phyloP scores from a whole-genome alignment of 2,797 vertebrate genomes.

The Artibeus lituratus region DNA sequence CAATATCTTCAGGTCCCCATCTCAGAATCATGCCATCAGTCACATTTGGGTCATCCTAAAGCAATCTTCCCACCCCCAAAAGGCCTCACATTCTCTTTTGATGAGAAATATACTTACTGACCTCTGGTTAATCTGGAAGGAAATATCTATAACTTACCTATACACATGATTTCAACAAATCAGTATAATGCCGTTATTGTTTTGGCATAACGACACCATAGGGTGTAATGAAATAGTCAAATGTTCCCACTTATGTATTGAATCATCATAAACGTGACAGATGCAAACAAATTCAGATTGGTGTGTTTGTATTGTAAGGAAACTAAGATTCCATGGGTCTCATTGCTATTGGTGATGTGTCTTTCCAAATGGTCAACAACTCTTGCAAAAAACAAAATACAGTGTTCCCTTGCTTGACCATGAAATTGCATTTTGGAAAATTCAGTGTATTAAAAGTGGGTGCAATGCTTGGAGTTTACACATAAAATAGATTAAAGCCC shows the following conservation, averaged over 20 bases:
- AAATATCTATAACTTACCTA: neutral
- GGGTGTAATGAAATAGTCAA: neutral
- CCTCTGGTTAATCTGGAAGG: neutral
- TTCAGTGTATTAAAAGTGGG: neutral
- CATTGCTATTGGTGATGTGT: neutral
- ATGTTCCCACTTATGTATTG: neutral
- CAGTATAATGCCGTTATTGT: neutral
- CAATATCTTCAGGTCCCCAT: neutral
- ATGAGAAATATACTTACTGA: neutral
- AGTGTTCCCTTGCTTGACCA: neutral
- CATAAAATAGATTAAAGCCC: neutral
- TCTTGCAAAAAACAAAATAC: neutral
- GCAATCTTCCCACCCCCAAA: neutral
- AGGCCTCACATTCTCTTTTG: neutral
- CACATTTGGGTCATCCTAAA: neutral
- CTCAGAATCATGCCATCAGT: neutral
- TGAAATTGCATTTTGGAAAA: neutral
- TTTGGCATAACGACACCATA: neutral
- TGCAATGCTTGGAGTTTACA: neutral
- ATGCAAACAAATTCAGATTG: neutral
- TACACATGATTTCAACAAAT: neutral
- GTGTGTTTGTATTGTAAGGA: neutral
- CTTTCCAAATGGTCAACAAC: neutral
- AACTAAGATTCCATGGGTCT: neutral
- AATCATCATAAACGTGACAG: neutral